phyloP scores from a whole-genome alignment of 2,797 vertebrate species.

The Schizothorax lantsangensis region DNA sequence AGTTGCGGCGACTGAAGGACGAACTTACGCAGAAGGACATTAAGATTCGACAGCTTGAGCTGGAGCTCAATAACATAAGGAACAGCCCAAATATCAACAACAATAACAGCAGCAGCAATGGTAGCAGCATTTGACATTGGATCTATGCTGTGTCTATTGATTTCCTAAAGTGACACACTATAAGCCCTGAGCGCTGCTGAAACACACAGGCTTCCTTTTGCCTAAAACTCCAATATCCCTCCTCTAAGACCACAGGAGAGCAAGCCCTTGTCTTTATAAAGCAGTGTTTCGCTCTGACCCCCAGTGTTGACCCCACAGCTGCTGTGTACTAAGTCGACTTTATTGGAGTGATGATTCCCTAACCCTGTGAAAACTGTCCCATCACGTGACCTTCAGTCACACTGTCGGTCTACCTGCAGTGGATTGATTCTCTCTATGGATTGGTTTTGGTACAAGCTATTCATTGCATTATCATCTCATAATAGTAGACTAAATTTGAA shows the following conservation, averaged over 20 bases:
- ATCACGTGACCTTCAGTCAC: slow-evolving; percentile 48
- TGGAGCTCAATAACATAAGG: slow-evolving; percentile 94
- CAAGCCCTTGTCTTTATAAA: slow-evolving; percentile 24
- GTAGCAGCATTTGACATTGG: slow-evolving; percentile 84
- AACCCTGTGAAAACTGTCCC: slow-evolving; percentile 46
- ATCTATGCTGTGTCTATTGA: slow-evolving; percentile 58
- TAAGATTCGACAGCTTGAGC: slow-evolving; percentile 92
- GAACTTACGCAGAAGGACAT: slow-evolving; percentile 92
- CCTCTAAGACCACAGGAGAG: slow-evolving; percentile 8
- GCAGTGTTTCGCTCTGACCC: slow-evolving; percentile 39
- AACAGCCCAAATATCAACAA: slow-evolving; percentile 84
- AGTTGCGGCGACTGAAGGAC: slow-evolving; percentile 92
- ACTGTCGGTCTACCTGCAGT: slow-evolving; percentile 41
- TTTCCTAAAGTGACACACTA: slow-evolving; percentile 60
- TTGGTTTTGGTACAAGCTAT: slow-evolving; percentile 48
- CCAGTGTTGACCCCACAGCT: slow-evolving; percentile 50
- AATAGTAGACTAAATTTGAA: slow-evolving; percentile 60
- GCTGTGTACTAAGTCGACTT: slow-evolving; percentile 39
- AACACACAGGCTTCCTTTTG: slow-evolving; percentile 19
- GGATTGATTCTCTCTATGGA: slow-evolving; percentile 27
- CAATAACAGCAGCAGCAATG: slow-evolving; percentile 42
- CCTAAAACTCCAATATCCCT: slow-evolving; percentile 14
- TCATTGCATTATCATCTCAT: slow-evolving; percentile 60
- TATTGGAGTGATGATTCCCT: slow-evolving; percentile 29
- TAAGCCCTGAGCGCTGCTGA: slow-evolving; percentile 56